A percentile compares a stretch with the other conserved stretches of the same genome.
These are phyloP conservation scores for Glyphotaelius pellucidus DNA, from an alignment of 2,888 invertebrate species.

Conservation along the genomic window DNA sequence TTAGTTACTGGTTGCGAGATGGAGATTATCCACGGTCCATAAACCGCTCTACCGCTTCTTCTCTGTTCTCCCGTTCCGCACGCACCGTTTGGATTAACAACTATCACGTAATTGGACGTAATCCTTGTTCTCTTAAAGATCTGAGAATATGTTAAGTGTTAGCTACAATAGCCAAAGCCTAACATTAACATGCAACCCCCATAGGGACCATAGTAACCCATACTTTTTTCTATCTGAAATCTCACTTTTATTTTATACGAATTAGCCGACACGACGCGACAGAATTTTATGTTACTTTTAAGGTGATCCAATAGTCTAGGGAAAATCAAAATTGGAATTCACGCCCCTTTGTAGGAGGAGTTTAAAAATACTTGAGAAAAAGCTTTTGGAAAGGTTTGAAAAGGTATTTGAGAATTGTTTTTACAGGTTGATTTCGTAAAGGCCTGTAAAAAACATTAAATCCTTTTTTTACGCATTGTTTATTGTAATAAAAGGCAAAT, in stretches of 20 bases:
- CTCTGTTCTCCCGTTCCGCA: slow-evolving; percentile 32
- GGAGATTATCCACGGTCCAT: neutral
- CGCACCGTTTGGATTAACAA: slow-evolving; percentile 50
- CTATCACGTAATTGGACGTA: slow-evolving; percentile 45
- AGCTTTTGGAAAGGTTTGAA: too few relatives aligned
- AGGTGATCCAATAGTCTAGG: too few relatives aligned
- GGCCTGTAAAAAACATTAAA: too few relatives aligned
- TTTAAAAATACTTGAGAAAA: too few relatives aligned
- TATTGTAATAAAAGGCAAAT: too few relatives aligned
- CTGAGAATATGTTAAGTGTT: neutral
- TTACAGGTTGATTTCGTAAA: too few relatives aligned
- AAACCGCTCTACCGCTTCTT: neutral
- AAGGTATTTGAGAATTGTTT: too few relatives aligned
- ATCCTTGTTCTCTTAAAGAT: slow-evolving; percentile 10
- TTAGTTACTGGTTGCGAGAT: neutral
- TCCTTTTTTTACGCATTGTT: too few relatives aligned
- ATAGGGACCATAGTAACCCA: neutral
- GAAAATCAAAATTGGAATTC: too few relatives aligned
- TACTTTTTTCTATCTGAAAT: neutral
- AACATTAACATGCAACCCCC: neutral
- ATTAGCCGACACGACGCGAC: neutral
- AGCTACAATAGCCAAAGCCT: neutral
- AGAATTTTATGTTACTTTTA: neutral
- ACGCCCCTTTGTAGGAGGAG: too few relatives aligned
- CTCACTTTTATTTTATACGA: neutral